Percentiles rank a stretch among this genome's conserved stretches.
Evolutionary conservation across 2,888 invertebrate genomes (phyloP).

Genomic region (Oxycera nigricornis): DNA sequence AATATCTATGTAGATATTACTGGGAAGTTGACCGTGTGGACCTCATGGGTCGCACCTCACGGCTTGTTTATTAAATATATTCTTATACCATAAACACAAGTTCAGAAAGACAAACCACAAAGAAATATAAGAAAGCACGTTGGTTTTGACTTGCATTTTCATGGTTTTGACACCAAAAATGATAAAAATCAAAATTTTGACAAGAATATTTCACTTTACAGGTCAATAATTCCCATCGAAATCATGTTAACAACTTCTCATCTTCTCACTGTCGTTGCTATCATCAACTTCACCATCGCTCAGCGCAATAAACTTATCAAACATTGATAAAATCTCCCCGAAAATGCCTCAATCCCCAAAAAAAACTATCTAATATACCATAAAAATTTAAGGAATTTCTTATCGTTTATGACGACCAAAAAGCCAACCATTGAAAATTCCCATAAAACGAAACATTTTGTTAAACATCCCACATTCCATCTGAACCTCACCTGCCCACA

Average conservation of each 20-base stretch:
- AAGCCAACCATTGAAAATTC: background rate
- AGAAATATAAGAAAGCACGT: too few relatives aligned
- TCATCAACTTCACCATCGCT: background rate
- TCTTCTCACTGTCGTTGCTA: too few relatives aligned
- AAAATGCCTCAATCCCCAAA: too few relatives aligned
- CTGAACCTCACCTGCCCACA: slow-evolving; percentile 1
- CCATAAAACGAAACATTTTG: background rate
- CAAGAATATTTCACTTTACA: background rate
- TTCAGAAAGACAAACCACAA: too few relatives aligned
- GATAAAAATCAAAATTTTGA: background rate
- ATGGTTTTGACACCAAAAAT: too few relatives aligned
- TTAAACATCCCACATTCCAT: background rate
- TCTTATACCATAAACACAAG: too few relatives aligned
- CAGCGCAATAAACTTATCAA: slow-evolving; percentile 10
- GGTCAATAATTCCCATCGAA: background rate
- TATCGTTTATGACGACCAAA: background rate
- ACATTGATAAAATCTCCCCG: background rate
- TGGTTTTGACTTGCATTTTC: too few relatives aligned
- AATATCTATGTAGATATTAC: too few relatives aligned
- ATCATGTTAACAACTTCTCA: background rate
- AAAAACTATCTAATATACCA: background rate
- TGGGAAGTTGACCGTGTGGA: too few relatives aligned
- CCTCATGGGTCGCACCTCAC: too few relatives aligned
- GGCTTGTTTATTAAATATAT: too few relatives aligned
- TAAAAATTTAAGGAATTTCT: slow-evolving; percentile 3